Evolutionary conservation across 2,113 vertebrate species (phyloP).

Genomic region (pig (Sus scrofa)): DNA sequence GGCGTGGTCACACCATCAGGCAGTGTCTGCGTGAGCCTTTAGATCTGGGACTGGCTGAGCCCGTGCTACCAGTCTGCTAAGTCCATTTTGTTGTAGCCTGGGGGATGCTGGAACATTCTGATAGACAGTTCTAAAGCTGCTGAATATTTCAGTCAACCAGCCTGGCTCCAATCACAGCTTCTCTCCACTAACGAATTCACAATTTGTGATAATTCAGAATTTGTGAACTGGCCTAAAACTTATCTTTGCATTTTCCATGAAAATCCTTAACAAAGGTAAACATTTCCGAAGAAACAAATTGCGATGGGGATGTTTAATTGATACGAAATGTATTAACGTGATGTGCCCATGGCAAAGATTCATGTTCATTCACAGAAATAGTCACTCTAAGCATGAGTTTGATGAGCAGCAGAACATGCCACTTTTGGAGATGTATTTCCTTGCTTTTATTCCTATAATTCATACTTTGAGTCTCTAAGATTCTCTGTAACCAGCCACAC

Average conservation of each 20-base stretch:
- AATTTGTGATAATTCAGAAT: conserved; percentile 54
- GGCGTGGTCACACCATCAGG: not conserved
- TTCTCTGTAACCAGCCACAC: not conserved
- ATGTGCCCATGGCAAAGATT: conserved; percentile 29
- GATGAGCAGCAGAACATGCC: not conserved
- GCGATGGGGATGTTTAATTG: conserved; percentile 26
- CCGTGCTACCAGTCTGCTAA: not conserved
- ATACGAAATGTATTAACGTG: conserved; percentile 2
- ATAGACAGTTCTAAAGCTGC: not conserved
- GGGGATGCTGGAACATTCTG: not conserved
- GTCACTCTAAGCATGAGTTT: conserved; percentile 51
- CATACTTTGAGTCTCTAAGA: not conserved
- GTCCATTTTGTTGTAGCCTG: not conserved
- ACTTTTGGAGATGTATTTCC: not conserved
- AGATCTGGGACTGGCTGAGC: not conserved
- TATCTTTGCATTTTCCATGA: not conserved
- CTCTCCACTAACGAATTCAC: not conserved
- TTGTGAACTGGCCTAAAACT: conserved; percentile 51
- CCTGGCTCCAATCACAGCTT: not conserved
- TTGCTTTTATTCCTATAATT: not conserved
- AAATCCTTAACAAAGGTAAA: conserved; percentile 56
- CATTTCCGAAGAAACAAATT: conserved; percentile 59
- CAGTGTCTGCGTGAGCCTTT: not conserved
- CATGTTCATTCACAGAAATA: not conserved
- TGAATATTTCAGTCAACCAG: conserved; percentile 7